Base-by-base conservation (phyloP, 2,113 vertebrate genomes). In the Meleagris gallopavo region DNA sequence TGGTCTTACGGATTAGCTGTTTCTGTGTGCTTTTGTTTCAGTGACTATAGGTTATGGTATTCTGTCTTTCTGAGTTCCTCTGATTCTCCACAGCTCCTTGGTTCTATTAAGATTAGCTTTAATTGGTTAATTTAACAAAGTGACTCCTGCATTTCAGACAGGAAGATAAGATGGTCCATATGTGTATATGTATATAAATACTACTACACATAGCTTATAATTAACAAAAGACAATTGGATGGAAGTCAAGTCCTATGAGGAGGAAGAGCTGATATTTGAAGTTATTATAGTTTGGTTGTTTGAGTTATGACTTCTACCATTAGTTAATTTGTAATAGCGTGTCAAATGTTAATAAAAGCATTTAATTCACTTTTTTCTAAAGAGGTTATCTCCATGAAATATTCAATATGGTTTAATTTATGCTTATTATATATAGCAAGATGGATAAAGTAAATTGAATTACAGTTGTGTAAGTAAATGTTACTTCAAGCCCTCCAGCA, bases 381-480 rank as follows among this genome's bases (percentile, higher is more conserved):
- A 94, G 72, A 93, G 38, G 61, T 97, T 97, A 97, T 96, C 76
- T 93, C 34, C 29, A 78, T 94, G 84, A 96, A 90, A 93, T 96
- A 95, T 91, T 96, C 72, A 90, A 58, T 94, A 93, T 92, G 78
- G 78, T 94, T 97, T 97, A 97, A 95, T 97, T 92, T 95, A 89
- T 96, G 88, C 78, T 97, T 97, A 98, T 97, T 97, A 97, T 98
- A 97, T 97, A 97, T 84, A 62, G 80, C 86, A 93, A 83, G 93
- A 97, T 95, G 80, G 96, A 96, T 97, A 96, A 97, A 96, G 95
- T 80, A 96, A 97, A 97, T 96, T 75, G 81, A 96, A 97, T 98
- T 97, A 97, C 85, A 97, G 97, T 97, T 97, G 95, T 86, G 94
- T 30, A 34, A 96, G 90, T 96, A 97, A 98, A 97, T 97, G 90